Evolutionary conservation across 2,113 vertebrate genomes (phyloP).

Genomic region (Trochalopteron elliotii): DNA sequence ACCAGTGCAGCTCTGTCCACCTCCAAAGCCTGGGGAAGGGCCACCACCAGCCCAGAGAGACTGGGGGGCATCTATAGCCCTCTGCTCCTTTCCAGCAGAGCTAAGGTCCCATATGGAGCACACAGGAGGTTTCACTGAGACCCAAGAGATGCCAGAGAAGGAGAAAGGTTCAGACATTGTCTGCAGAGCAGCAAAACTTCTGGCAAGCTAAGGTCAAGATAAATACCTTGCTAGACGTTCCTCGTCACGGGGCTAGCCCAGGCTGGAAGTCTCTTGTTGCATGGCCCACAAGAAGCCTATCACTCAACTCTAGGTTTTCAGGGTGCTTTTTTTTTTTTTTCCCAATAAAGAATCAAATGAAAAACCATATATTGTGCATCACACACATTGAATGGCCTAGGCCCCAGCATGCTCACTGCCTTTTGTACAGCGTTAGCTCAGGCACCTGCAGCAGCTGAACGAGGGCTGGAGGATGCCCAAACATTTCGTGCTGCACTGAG

Average conservation of each 20-base stretch:
- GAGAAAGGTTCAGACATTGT: neutral
- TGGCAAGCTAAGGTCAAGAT: neutral
- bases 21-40: neutral
- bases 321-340: neutral
- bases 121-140: neutral
- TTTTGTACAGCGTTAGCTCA: neutral
- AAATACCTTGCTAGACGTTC: neutral
- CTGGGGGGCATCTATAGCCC: no score
- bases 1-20: neutral
- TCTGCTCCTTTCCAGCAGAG: neutral
- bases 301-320: neutral
- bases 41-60: neutral
- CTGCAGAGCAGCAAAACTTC: neutral
- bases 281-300: neutral
- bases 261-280: fast-evolving
- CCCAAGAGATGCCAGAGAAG: neutral
- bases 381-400: neutral
- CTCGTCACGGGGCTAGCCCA: neutral
- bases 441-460: neutral
- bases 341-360: neutral
- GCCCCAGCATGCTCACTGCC: neutral
- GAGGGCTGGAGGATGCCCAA: neutral
- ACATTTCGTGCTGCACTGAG: neutral
- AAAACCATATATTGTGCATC: neutral
- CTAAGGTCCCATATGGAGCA: neutral